phyloP scores from a whole-genome alignment of 2,888 invertebrate genomes.

The Macrosiphum euphorbiae region DNA sequence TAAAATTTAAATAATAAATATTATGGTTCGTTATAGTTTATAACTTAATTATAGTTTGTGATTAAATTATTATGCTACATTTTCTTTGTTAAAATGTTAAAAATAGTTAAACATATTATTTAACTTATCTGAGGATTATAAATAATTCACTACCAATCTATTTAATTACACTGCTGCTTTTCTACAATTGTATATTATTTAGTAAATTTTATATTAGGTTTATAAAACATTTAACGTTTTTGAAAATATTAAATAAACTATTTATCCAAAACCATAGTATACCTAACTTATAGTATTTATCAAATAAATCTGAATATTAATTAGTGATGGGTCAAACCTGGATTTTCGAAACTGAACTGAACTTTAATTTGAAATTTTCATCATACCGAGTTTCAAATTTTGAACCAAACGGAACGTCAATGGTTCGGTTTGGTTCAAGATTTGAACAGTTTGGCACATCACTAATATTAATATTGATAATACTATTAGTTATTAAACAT shows the following conservation, averaged over 20 bases:
- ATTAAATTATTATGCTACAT: background rate
- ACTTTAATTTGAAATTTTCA: too few species aligned
- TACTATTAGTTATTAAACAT: background rate
- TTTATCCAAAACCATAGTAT: background rate
- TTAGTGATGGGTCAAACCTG: background rate
- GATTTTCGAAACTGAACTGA: too few species aligned
- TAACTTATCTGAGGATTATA: background rate
- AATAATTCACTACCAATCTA: background rate
- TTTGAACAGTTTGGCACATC: too few species aligned
- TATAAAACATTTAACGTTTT: too few species aligned
- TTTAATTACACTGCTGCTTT: background rate
- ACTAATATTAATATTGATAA: background rate
- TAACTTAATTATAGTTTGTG: background rate
- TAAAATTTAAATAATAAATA: background rate
- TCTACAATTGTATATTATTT: background rate
- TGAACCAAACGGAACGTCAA: too few species aligned
- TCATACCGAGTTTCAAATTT: too few species aligned
- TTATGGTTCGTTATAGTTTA: background rate
- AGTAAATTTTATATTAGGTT: background rate
- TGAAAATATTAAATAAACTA: background rate
- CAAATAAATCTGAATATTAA: background rate
- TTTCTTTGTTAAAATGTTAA: background rate
- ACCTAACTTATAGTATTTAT: background rate
- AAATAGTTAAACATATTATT: background rate
- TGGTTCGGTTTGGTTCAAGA: too few species aligned